These are phyloP conservation scores for Phalloptychus januarius DNA, from an alignment of 2,797 vertebrate genomes.

Conservation along the genomic window DNA sequence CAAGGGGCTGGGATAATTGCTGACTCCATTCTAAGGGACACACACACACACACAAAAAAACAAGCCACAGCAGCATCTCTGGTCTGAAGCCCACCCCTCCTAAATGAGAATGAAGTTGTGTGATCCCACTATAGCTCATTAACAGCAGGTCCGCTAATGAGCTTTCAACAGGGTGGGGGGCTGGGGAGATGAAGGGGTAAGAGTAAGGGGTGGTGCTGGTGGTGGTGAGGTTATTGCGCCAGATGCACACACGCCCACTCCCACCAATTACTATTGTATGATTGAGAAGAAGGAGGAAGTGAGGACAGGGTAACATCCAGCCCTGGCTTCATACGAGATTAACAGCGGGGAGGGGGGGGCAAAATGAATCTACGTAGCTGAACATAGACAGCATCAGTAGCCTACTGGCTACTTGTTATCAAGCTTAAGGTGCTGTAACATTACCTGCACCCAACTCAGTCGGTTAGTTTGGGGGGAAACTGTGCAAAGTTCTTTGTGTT, in stretches of 20 bases:
- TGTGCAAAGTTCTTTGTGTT: too few species aligned
- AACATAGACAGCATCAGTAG: too few species aligned
- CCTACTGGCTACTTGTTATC: too few species aligned
- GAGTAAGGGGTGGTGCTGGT: constrained; percentile 25
- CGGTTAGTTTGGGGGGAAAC: too few species aligned
- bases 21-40: constrained; percentile 78
- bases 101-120: constrained; percentile 80
- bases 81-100: constrained; percentile 63
- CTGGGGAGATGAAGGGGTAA: constrained; percentile 68
- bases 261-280: constrained; percentile 81
- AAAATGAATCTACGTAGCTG: too few species aligned
- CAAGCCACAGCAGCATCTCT: constrained; percentile 74
- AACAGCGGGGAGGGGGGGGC: too few species aligned
- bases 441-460: too few species aligned
- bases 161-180: constrained; percentile 82
- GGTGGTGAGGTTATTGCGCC: constrained; percentile 67
- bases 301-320: too few species aligned
- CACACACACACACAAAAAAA: constrained; percentile 56
- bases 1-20: constrained; percentile 79
- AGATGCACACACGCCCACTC: constrained; percentile 82
- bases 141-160: constrained; percentile 87
- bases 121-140: constrained; percentile 85
- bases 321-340: too few species aligned
- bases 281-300: constrained; percentile 64
- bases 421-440: too few species aligned